Base-by-base conservation (phyloP, 2,113 vertebrate species). In the Brachirus orientalis region DNA sequence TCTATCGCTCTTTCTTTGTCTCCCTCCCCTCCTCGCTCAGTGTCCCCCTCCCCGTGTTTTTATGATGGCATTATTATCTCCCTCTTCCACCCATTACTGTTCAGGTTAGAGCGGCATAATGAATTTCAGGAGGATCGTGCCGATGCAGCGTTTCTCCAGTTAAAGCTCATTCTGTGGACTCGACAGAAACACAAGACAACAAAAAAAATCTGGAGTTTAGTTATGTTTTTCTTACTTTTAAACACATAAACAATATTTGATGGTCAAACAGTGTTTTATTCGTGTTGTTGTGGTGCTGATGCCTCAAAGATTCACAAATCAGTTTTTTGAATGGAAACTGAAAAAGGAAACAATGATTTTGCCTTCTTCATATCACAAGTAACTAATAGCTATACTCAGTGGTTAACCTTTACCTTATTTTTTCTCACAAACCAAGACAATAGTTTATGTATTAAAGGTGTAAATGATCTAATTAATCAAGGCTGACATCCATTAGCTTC, bases 21-120 rank as follows among this genome's bases (percentile, higher is more conserved):
- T 63, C 40, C 73, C 63, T 59, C 67, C 59, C 64, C 36, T 41
- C 57, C 41, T 60, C 50, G 47, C 63, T 68, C 80, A 44, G 1
- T 73, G 77, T 78, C 79, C 75, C 54, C 62, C n/a, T 69, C 76
- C 81, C 80, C 79, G 47, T 63, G 71, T 82, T 88, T 89, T 88
- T 88, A 89, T 88, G 83, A 80, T 64, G 65, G 75, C 79, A 76
- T 88, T 84, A 85, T 87, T 80, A 78, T 85, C 77, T 80, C 45
- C 43, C 84, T 84, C 84, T 77, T 84, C 83, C 84, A 71, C 84
- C 77, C 86, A 83, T 88, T 85, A 88, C 84, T 64, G 86, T 64
- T 87, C 72, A 86, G 84, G 89, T 88, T 77, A 76, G 77, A 84
- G 79, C 75, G 33, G 84, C 84, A 81, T 81, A 81, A 90, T 90